Evolutionary conservation across 2,113 vertebrate genomes (phyloP).

Genomic region (Oncorhynchus masou): DNA sequence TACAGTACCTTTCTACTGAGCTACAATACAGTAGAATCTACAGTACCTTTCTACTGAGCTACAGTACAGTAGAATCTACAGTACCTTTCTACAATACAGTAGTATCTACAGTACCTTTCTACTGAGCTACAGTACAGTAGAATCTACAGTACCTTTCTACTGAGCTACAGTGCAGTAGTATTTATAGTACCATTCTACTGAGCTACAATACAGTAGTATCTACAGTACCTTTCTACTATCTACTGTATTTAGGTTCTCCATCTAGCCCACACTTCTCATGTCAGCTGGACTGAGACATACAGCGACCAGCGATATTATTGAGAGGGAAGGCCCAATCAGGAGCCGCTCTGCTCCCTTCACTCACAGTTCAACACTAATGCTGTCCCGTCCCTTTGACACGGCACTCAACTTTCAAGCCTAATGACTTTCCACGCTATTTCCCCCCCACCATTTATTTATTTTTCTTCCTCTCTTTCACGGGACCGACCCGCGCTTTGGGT

Average conservation of each 20-base stretch:
- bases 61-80: too few species aligned
- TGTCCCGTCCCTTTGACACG: constrained; percentile 44
- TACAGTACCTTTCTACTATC: not conserved
- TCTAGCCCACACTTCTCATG: constrained; percentile 4
- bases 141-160: too few species aligned
- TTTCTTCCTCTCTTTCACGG: constrained; percentile 46
- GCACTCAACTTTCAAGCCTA: constrained; percentile 41
- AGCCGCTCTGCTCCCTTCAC: constrained; percentile 38
- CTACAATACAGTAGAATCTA: too few species aligned
- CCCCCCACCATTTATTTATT: constrained; percentile 49
- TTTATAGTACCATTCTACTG: too few species aligned
- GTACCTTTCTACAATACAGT: too few species aligned
- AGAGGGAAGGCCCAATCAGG: constrained; percentile 49
- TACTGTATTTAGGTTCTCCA: too few species aligned
- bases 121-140: too few species aligned
- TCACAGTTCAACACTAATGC: constrained; percentile 49
- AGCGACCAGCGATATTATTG: constrained; percentile 45
- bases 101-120: too few species aligned
- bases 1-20: too few species aligned
- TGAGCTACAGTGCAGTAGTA: too few species aligned
- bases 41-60: too few species aligned
- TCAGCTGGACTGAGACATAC: constrained; percentile 25
- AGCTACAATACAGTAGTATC: too few species aligned
- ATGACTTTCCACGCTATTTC: constrained; percentile 48
- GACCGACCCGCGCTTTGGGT: constrained; percentile 34